Percentiles rank a stretch among this genome's conserved stretches.
Conservation (phyloP, 2,797 vertebrate genomes). For the Lacerta bilineata region DNA sequence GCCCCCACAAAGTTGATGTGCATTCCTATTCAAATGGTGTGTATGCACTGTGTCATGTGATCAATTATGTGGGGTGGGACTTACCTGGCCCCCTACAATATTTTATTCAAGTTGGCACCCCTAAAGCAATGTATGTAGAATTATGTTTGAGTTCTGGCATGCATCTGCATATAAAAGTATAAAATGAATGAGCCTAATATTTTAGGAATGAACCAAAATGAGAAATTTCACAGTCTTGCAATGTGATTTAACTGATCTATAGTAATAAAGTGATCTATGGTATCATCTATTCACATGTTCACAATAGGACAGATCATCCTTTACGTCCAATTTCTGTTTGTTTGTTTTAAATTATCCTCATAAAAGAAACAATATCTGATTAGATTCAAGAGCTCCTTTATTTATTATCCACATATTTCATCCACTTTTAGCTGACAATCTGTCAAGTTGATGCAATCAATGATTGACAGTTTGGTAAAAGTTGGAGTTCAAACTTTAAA, state of each 20-base stretch:
- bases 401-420: conserved; percentile 46
- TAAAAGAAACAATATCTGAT: conserved; percentile 25
- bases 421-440: conserved; percentile 17
- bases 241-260: conserved; percentile 35
- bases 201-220: conserved; percentile 5
- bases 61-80: too few relatives aligned
- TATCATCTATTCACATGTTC: not conserved
- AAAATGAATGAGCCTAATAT: not conserved
- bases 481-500: not conserved
- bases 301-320: conserved; percentile 17
- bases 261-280: conserved; percentile 29
- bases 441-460: not conserved
- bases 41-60: too few relatives aligned
- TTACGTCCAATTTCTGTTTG: conserved; percentile 35
- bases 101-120: too few relatives aligned
- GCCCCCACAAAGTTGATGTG: too few relatives aligned
- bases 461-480: conserved; percentile 7
- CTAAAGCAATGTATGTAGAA: too few relatives aligned
- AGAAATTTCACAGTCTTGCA: conserved; percentile 27
- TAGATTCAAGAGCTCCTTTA: conserved; percentile 12
- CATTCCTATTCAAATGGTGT: too few relatives aligned
- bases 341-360: conserved; percentile 35
- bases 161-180: not conserved
- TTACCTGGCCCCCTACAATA: too few relatives aligned
- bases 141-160: not conserved